Percentiles rank a stretch among this genome's conserved stretches.
Conservation (phyloP, 2,888 invertebrate genomes). For the Pemphredon lugubris region DNA sequence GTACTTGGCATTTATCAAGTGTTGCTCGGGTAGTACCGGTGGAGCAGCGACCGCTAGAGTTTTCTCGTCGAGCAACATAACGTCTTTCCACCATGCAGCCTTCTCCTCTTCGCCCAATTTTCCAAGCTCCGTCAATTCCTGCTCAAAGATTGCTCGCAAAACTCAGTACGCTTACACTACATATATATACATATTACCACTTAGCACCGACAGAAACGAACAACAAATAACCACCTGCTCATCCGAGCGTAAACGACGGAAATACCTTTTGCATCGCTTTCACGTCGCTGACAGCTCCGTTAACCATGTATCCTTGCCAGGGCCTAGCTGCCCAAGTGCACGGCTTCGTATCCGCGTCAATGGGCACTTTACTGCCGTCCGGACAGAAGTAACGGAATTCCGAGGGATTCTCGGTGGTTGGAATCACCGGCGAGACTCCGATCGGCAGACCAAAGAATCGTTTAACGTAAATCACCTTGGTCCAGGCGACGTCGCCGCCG, state of each 20-base stretch:
- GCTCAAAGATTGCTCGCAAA: too few relatives aligned
- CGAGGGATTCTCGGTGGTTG: slow-evolving; percentile 85
- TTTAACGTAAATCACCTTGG: slow-evolving; percentile 90
- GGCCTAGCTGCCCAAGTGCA: slow-evolving; percentile 93
- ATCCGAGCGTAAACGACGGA: too few relatives aligned
- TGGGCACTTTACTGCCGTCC: slow-evolving; percentile 87
- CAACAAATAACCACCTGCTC: too few relatives aligned
- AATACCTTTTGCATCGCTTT: slow-evolving; percentile 72
- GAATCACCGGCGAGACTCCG: slow-evolving; percentile 83
- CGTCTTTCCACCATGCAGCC: slow-evolving; percentile 81
- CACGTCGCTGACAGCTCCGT: slow-evolving; percentile 82
- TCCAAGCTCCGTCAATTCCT: slow-evolving; percentile 74
- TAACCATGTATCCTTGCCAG: slow-evolving; percentile 90
- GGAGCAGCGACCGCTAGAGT: slow-evolving; percentile 86
- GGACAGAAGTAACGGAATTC: slow-evolving; percentile 90
- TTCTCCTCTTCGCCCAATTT: slow-evolving; percentile 79
- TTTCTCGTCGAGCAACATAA: slow-evolving; percentile 84
- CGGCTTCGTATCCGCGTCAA: slow-evolving; percentile 84
- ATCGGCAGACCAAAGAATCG: slow-evolving; percentile 89
- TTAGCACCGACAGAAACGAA: too few relatives aligned
- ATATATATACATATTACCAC: too few relatives aligned
- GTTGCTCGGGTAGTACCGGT: slow-evolving; percentile 84
- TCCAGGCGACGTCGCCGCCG: slow-evolving; percentile 93
- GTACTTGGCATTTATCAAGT: slow-evolving; percentile 86
- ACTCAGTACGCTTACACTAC: too few relatives aligned